Conservation (phyloP, 2,888 invertebrate species). For the Sphaerophoria rueppellii region DNA sequence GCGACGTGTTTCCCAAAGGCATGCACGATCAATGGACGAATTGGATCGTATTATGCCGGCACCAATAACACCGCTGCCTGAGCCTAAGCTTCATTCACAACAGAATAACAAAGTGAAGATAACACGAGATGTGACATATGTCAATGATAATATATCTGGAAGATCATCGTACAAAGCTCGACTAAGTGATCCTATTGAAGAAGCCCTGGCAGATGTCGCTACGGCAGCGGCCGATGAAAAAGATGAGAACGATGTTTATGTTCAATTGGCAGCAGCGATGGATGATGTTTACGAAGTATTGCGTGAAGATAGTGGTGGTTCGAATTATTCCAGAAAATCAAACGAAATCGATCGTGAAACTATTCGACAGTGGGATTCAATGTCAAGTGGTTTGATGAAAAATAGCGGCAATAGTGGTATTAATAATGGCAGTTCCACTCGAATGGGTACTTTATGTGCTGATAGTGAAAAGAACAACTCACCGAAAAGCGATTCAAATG, state of each 20-base stretch:
- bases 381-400: constrained; percentile 91
- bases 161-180: constrained; percentile 76
- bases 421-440: constrained; percentile 19
- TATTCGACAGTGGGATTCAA: constrained; percentile 93
- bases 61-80: not conserved
- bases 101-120: constrained; percentile 82
- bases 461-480: constrained; percentile 28
- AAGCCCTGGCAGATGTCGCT: not conserved
- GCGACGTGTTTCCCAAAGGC: constrained; percentile 89
- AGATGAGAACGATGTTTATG: constrained; percentile 80
- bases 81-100: constrained; percentile 34
- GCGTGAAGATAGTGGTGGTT: constrained; percentile 79
- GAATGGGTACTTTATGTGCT: constrained; percentile 16
- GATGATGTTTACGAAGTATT: constrained; percentile 80
- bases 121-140: constrained; percentile 89
- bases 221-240: constrained; percentile 31
- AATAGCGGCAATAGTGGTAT: constrained; percentile 75
- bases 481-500: constrained; percentile 41
- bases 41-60: constrained; percentile 84
- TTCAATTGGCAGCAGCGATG: constrained; percentile 75
- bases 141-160: constrained; percentile 87
- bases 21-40: constrained; percentile 92
- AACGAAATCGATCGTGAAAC: constrained; percentile 92
- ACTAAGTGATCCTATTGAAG: constrained; percentile 75
- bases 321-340: constrained; percentile 82